phyloP scores from a whole-genome alignment of 2,113 vertebrate genomes.

The Sinocyclocheilus anshuiensis region DNA sequence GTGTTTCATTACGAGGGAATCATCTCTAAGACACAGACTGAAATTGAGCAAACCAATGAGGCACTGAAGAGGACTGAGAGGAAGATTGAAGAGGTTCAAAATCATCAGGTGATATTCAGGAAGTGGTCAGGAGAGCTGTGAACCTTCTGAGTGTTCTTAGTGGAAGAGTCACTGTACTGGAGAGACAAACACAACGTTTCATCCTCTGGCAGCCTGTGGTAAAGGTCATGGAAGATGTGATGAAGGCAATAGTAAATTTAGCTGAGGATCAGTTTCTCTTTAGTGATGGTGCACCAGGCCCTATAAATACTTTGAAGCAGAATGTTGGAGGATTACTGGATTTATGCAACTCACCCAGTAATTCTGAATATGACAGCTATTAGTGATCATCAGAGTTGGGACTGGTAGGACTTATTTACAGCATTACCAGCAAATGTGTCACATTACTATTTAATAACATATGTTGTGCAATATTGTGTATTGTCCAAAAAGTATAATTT shows the following conservation, averaged over 20 bases:
- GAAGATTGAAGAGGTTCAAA: not conserved
- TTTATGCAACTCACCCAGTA: not conserved
- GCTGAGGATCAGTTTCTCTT: not conserved
- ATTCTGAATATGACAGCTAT: not conserved
- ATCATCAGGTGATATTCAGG: slow-evolving; percentile 23
- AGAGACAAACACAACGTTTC: slow-evolving; percentile 9
- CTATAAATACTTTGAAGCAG: not conserved
- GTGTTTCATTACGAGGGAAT: no score
- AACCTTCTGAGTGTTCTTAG: not conserved
- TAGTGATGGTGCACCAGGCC: not conserved
- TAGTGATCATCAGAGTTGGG: no score
- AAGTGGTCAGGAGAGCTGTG: slow-evolving; percentile 10
- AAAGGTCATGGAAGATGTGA: slow-evolving; percentile 37
- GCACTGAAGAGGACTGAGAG: no score
- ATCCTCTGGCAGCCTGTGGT: slow-evolving; percentile 15
- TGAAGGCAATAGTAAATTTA: not conserved
- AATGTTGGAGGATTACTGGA: not conserved
- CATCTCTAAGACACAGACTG: no score
- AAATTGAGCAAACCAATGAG: no score
- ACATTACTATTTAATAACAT: no score
- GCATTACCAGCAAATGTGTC: no score
- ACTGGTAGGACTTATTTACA: no score
- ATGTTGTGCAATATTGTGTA: no score
- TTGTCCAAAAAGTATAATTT: no score
- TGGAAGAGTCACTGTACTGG: slow-evolving; percentile 8